Base-by-base conservation (phyloP, 2,888 invertebrate genomes). In the Ophonus ardosiacus region DNA sequence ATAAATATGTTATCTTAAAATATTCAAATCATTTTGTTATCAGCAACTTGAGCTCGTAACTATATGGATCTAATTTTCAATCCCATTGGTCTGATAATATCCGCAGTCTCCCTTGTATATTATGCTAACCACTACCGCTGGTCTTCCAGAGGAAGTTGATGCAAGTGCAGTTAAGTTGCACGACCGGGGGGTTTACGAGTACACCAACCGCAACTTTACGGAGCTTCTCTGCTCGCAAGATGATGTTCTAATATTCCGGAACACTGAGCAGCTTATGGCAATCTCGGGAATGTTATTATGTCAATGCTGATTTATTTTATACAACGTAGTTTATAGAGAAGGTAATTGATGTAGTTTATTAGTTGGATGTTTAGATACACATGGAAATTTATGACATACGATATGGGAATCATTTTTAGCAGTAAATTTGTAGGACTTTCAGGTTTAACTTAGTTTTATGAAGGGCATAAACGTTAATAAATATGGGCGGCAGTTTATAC, bases 161-260 rank as follows among this genome's bases (percentile, higher is more conserved):
- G 68, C 68, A 68, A 68, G 31, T 68, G 68, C 68, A 68, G 68
- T 68, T 68, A 68, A 68, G 68, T 68, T 68, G 68, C 31, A 38
- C 31, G 38, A 38, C 31, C 31, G 31, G 7, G n/a, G 68, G 24
- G 68, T 68, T 68, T 31, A 68, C 31, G n/a, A 38, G 15, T 59
- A 59, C 5, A 31, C 24, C 63, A 31, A 31, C 7, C 21, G 68
- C 68, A 63, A 63, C 63, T 59, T 59, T 59, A 59, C 21, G 63
- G 1, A 63, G 63, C 63, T 21, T 0, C 63, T 18, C 63, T 63
- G 18, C 63, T 63, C 21, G 63, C 21, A 13, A 15, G 63, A 63
- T 63, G 63, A 63, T 63, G 63, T 63, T 63, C 59, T 61, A 61
- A 61, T 18, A 18, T 61, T 61, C 59, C 18, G 24, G 21, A 13